These are phyloP conservation scores for Heterodera filipjevi DNA, from an alignment of 2,888 invertebrate genomes.

Conservation along the genomic window DNA sequence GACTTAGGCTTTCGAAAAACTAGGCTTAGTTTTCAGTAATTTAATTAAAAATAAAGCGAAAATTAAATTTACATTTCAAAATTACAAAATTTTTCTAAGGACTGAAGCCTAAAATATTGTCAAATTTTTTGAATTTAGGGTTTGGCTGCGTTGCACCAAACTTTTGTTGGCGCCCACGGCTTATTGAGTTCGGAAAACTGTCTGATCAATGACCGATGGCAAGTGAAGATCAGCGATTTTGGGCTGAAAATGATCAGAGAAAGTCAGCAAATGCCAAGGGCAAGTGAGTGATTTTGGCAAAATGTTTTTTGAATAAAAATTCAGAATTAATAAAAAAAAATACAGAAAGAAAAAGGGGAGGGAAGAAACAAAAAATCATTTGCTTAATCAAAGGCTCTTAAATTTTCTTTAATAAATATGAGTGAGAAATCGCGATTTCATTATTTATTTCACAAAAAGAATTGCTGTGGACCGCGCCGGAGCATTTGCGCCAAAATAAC, in stretches of 20 bases:
- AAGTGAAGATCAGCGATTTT: conserved; percentile 54
- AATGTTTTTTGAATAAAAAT: background rate
- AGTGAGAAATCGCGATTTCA: too few species aligned
- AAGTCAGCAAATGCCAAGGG: conserved; percentile 25
- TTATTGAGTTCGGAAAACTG: conserved; percentile 48
- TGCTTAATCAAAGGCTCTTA: too few species aligned
- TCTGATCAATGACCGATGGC: conserved; percentile 57
- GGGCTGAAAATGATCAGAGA: conserved; percentile 46
- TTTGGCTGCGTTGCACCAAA: conserved; percentile 52
- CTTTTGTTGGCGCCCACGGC: conserved; percentile 53
- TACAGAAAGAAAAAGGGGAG: too few species aligned
- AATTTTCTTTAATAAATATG: background rate
- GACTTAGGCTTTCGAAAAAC: background rate
- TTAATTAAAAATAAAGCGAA: too few species aligned
- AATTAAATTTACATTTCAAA: too few species aligned
- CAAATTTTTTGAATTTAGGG: conserved; percentile 36
- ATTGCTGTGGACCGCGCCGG: conserved; percentile 57
- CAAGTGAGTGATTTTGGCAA: background rate
- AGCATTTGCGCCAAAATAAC: conserved; percentile 48
- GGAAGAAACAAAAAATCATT: too few species aligned
- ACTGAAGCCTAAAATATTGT: background rate
- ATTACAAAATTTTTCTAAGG: too few species aligned
- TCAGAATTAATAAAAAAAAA: background rate
- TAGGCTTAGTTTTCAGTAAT: too few species aligned
- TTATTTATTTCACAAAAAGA: conserved; percentile 34